These are phyloP conservation scores for Hemicrepidius hirtus DNA, from an alignment of 2,888 invertebrate species.

Conservation along the genomic window DNA sequence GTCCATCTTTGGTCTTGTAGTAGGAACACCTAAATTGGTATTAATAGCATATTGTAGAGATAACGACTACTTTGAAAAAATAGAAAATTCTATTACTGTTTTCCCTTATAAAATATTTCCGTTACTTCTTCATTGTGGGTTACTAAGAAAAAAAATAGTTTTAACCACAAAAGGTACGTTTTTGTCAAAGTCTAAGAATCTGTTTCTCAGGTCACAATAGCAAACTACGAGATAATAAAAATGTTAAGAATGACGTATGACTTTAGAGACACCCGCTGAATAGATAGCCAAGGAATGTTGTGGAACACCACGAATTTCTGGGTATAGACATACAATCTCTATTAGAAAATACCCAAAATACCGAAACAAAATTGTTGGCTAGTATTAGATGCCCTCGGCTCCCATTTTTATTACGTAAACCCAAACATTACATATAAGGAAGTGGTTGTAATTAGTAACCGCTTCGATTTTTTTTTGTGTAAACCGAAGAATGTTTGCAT, in stretches of 20 bases:
- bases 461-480: neutral
- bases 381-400: neutral
- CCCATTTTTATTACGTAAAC: neutral
- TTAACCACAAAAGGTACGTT: no score
- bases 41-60: no score
- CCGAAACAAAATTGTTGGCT: neutral
- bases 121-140: no score
- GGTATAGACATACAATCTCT: neutral
- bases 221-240: no score
- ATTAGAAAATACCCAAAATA: neutral
- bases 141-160: no score
- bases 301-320: slow-evolving; percentile 18
- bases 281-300: neutral
- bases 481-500: slow-evolving; percentile 12
- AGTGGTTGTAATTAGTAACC: slow-evolving; percentile 5
- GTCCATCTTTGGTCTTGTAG: no score
- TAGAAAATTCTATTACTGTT: no score
- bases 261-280: slow-evolving; percentile 4
- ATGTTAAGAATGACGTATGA: slow-evolving; percentile 6
- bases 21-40: no score
- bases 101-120: no score
- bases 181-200: no score
- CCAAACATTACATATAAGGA: neutral
- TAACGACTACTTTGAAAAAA: no score
- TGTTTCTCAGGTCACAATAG: no score